A percentile compares a stretch with the other conserved stretches of the same genome.
Conservation (phyloP, 1,140 invertebrate genomes). For the Drosophila cardini region DNA sequence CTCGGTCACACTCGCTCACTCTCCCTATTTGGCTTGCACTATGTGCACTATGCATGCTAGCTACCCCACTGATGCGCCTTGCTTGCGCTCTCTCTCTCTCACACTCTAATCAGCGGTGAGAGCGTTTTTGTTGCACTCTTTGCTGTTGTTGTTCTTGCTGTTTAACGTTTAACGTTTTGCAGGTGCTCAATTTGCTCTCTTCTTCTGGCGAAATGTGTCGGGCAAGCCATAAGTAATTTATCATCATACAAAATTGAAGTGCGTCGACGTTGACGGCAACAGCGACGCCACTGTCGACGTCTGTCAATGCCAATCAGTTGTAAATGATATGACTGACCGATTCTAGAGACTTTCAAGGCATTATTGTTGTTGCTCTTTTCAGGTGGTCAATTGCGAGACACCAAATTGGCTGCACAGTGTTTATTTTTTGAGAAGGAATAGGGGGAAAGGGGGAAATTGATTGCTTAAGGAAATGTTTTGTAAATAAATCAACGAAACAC, state of each 20-base stretch:
- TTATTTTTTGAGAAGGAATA: conserved; percentile 2
- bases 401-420: conserved; percentile 30
- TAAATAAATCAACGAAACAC: conserved; percentile 44
- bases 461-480: conserved; percentile 44
- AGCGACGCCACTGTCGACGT: conserved; percentile 49
- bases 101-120: conserved; percentile 6
- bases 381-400: conserved; percentile 51
- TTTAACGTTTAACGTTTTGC: conserved; percentile 59
- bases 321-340: conserved; percentile 66
- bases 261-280: conserved; percentile 37
- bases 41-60: conserved; percentile 3
- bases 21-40: conserved; percentile 40
- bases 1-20: background rate
- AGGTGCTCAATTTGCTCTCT: conserved; percentile 46
- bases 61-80: background rate
- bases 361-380: conserved; percentile 32
- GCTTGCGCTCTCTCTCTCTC: background rate
- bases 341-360: conserved; percentile 61
- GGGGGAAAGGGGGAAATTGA: conserved; percentile 15
- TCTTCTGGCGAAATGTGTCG: conserved; percentile 45
- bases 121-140: conserved; percentile 5
- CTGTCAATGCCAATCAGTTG: conserved; percentile 80
- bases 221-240: conserved; percentile 78
- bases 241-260: conserved; percentile 77
- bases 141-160: conserved; percentile 10